These are phyloP conservation scores for Anthrax anthrax DNA, from an alignment of 2,888 invertebrate genomes.

Conservation along the genomic window DNA sequence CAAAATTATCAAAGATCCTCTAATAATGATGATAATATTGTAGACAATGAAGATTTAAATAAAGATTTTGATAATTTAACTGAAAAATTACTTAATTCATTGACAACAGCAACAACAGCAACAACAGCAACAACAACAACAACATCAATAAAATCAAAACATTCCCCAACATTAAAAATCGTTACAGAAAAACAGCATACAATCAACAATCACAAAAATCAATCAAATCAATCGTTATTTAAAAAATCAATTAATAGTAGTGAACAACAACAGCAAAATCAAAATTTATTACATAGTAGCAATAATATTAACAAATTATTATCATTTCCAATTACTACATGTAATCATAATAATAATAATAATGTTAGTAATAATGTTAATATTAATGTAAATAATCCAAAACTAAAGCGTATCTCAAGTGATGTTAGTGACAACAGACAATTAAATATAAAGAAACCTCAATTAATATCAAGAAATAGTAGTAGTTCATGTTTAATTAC, in stretches of 20 bases:
- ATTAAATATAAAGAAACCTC: background rate
- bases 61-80: too few relatives aligned
- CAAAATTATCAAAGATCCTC: background rate
- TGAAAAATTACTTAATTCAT: too few relatives aligned
- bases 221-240: background rate
- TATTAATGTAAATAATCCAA: conserved; percentile 3
- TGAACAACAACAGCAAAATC: background rate
- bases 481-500: background rate
- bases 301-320: too few relatives aligned
- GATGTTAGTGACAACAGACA: conserved; percentile 7
- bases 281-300: background rate
- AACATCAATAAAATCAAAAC: too few relatives aligned
- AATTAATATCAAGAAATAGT: conserved; percentile 1
- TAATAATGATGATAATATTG: too few relatives aligned
- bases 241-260: background rate
- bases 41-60: too few relatives aligned
- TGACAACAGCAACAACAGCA: conserved; percentile 14
- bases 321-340: too few relatives aligned
- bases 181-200: too few relatives aligned
- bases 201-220: too few relatives aligned
- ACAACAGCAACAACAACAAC: background rate
- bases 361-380: background rate
- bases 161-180: too few relatives aligned
- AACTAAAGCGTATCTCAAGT: conserved; percentile 8
- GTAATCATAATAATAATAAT: background rate